These are phyloP conservation scores for Epinotia brunnichana DNA, from an alignment of 2,888 invertebrate genomes.

Conservation along the genomic window DNA sequence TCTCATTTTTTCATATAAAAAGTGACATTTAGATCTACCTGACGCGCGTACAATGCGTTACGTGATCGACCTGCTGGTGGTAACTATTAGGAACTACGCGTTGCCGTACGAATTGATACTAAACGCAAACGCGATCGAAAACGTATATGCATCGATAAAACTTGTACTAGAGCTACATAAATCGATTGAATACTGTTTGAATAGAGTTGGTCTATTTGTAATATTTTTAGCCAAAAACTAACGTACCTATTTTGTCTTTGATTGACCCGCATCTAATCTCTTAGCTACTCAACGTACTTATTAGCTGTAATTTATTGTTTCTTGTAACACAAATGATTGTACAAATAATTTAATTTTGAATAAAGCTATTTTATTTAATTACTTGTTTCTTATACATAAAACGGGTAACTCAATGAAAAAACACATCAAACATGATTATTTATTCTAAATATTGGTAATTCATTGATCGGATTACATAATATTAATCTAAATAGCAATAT, in stretches of 20 bases:
- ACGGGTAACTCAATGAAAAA: neutral
- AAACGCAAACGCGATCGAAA: too few relatives aligned
- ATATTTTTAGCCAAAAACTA: constrained; percentile 6
- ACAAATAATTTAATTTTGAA: constrained; percentile 40
- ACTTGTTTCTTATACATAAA: neutral
- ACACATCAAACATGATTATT: constrained; percentile 50
- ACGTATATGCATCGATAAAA: too few relatives aligned
- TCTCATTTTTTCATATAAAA: too few relatives aligned
- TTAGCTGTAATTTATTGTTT: constrained; percentile 14
- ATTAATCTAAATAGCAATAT: constrained; percentile 48
- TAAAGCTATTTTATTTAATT: constrained; percentile 42
- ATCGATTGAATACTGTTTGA: neutral
- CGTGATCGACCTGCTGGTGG: too few relatives aligned
- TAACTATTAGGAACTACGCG: too few relatives aligned
- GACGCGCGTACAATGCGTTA: too few relatives aligned
- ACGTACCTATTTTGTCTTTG: constrained; percentile 4
- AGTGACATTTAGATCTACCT: too few relatives aligned
- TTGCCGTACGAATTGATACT: too few relatives aligned
- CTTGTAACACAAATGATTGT: constrained; percentile 40
- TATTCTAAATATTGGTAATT: constrained; percentile 74
- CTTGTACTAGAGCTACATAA: too few relatives aligned
- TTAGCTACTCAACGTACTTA: constrained; percentile 19
- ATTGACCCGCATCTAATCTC: neutral
- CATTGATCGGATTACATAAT: constrained; percentile 68
- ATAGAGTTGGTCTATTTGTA: neutral